Percentiles rank a stretch among this genome's conserved stretches.
phyloP scores from a whole-genome alignment of 2,888 invertebrate species.

The Cylloceria caligata region DNA sequence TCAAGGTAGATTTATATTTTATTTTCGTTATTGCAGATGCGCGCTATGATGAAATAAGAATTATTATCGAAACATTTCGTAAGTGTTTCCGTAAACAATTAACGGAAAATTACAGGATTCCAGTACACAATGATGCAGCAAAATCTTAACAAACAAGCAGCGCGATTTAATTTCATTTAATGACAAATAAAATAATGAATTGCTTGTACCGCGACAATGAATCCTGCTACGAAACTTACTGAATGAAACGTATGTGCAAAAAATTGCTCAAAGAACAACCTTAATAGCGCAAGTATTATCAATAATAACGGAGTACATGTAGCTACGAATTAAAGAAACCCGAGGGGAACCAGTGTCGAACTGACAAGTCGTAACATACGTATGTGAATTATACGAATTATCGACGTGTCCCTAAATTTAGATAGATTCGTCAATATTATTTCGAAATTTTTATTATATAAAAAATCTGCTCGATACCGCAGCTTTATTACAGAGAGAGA shows the following conservation, averaged over 20 bases:
- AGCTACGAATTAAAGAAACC: slow-evolving; percentile 45
- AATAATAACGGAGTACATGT: slow-evolving; percentile 55
- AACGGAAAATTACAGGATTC: slow-evolving; percentile 20
- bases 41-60: slow-evolving; percentile 11
- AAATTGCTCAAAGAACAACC: slow-evolving; percentile 62
- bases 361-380: slow-evolving; percentile 30
- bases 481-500: background rate
- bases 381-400: slow-evolving; percentile 25
- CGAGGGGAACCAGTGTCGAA: slow-evolving; percentile 22
- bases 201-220: slow-evolving; percentile 15
- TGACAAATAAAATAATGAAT: slow-evolving; percentile 9
- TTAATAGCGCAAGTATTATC: slow-evolving; percentile 60
- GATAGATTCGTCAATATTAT: slow-evolving; percentile 5
- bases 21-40: background rate
- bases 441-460: background rate
- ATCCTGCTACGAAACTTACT: slow-evolving; percentile 25
- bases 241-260: slow-evolving; percentile 53
- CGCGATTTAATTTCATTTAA: slow-evolving; percentile 53
- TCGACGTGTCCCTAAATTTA: slow-evolving; percentile 18
- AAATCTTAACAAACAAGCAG: slow-evolving; percentile 4
- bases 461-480: background rate
- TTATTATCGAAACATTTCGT: slow-evolving; percentile 17
- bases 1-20: background rate
- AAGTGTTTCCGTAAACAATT: slow-evolving; percentile 23
- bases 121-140: slow-evolving; percentile 32